Evolutionary conservation across 2,888 invertebrate species (phyloP).

Genomic region (Ypsolopha scabrella): DNA sequence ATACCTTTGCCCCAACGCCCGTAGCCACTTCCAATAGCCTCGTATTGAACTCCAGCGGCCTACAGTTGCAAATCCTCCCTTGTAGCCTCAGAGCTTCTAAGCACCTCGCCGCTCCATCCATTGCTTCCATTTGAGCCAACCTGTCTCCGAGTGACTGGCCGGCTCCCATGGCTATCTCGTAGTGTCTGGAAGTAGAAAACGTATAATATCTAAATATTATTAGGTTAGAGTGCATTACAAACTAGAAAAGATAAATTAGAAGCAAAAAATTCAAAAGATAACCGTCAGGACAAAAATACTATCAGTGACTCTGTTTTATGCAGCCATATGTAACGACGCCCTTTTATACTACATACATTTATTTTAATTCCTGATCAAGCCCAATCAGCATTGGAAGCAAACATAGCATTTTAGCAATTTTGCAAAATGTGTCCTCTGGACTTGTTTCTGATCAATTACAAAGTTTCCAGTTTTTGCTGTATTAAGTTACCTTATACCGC

Average conservation of each 20-base stretch:
- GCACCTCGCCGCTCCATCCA: constrained; percentile 89
- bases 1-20: constrained; percentile 87
- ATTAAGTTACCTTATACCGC: too few species aligned
- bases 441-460: neutral
- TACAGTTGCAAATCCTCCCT: constrained; percentile 88
- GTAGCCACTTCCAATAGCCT: constrained; percentile 85
- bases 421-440: too few species aligned
- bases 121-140: constrained; percentile 89
- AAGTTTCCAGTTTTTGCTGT: too few species aligned
- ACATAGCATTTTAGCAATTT: too few species aligned
- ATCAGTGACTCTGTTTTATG: too few species aligned
- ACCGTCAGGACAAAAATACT: neutral
- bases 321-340: too few species aligned
- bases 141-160: constrained; percentile 84
- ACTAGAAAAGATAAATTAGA: too few species aligned
- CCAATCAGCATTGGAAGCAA: too few species aligned
- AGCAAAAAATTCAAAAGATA: too few species aligned
- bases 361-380: too few species aligned
- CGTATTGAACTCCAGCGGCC: constrained; percentile 88
- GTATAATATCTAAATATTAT: neutral
- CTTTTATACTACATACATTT: too few species aligned
- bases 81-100: constrained; percentile 81
- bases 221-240: neutral
- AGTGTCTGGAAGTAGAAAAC: constrained; percentile 73
- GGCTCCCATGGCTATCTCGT: constrained; percentile 89